Base-by-base conservation (phyloP, 2,113 vertebrate species). In the Tenebrosternarchus preto region DNA sequence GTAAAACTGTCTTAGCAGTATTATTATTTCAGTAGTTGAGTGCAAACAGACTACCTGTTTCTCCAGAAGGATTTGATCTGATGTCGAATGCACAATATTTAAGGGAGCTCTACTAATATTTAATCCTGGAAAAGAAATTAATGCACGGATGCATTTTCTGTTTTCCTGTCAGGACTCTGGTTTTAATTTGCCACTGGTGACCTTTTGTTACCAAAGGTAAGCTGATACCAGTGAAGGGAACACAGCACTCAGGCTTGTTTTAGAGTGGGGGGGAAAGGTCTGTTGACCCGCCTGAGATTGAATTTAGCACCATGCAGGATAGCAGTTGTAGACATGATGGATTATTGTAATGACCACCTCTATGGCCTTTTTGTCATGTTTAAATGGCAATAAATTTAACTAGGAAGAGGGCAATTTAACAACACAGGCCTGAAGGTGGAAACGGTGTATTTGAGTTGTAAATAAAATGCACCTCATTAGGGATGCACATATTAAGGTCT, bases 321-420 rank as follows among this genome's bases (percentile, higher is more conserved):
- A 94, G 92, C 93, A 94, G 93, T 93, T 95, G 92, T 85, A 92
- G 94, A 96, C 96, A 96, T 97, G 95, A 98, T 96, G 95, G 95
- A 97, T 98, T 96, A 96, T 96, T 95, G 94, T 96, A 96, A 97
- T 95, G 95, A 94, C 92, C 93, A 61, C 92, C 93, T 94, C 94
- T 85, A 91, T 89, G 94, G 94, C 94, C 95, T 93, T 95, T 95
- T 95, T 95, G 96, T 95, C 96, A 95, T 96, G 94, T 96, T 98
- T 97, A 97, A 97, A 97, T 95, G 95, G 95, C 95, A 96, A 96
- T 96, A 95, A 94, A 94, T 97, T 96, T 95, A 90, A 92, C 89
- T 91, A 86, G 91, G 91, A 94, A 92, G 92, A 92, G 92, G 90
- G 91, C 89, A 92, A 93, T 95, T 93, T 94, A 94, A 92, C 93